Evolutionary conservation across 2,113 vertebrate genomes (phyloP).

Genomic region (Parus major): DNA sequence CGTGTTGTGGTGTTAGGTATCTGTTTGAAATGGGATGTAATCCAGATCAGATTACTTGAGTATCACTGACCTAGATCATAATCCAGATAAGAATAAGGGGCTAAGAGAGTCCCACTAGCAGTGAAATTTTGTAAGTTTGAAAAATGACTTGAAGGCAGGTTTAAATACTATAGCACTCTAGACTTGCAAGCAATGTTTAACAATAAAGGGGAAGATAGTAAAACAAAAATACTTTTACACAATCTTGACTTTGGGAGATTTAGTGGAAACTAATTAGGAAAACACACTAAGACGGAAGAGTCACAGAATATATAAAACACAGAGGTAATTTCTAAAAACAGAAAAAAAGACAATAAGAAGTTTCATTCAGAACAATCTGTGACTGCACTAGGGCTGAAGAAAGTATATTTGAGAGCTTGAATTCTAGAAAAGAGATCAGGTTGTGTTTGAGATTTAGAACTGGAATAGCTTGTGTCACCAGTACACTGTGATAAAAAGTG

Average conservation of each 20-base stretch:
- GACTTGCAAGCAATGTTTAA: not conserved
- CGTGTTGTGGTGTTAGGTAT: not conserved
- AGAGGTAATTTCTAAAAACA: not conserved
- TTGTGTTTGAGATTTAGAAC: not conserved
- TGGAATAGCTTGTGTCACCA: not conserved
- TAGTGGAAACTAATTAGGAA: not conserved
- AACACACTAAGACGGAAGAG: not conserved
- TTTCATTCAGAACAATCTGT: not conserved
- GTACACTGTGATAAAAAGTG: not conserved
- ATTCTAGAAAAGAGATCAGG: not conserved
- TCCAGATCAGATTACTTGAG: not conserved
- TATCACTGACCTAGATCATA: not conserved
- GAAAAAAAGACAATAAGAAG: not conserved
- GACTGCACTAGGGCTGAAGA: not conserved
- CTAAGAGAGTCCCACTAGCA: not conserved
- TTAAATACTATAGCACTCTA: not conserved
- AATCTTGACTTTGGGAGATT: not conserved
- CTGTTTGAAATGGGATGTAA: not conserved
- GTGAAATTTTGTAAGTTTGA: not conserved
- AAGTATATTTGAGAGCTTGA: not conserved
- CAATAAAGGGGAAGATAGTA: not conserved
- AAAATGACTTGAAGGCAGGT: not conserved
- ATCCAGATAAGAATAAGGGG: not conserved
- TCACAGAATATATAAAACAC: not conserved
- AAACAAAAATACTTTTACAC: not conserved